Conservation (phyloP, 2,113 vertebrate genomes). For the Dendrocopos noguchii region DNA sequence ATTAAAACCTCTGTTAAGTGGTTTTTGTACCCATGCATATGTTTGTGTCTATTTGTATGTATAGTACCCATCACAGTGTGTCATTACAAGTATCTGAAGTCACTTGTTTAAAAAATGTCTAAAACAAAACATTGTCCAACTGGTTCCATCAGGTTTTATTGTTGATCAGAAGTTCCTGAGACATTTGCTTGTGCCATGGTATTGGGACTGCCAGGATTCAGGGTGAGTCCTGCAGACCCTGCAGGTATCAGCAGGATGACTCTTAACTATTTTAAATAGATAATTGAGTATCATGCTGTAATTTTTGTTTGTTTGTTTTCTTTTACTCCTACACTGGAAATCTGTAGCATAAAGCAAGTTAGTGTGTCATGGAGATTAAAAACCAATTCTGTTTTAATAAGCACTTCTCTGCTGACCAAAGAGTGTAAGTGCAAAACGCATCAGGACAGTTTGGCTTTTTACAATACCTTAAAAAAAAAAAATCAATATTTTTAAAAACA, state of each 20-base stretch:
- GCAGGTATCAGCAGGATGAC: background rate
- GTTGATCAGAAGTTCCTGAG: background rate
- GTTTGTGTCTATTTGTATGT: background rate
- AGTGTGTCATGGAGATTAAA: background rate
- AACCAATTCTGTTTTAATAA: background rate
- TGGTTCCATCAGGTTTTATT: background rate
- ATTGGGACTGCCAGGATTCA: background rate
- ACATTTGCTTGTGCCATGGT: background rate
- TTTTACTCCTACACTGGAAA: background rate
- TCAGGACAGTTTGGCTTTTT: rapidly evolving
- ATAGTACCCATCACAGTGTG: background rate
- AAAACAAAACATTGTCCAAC: background rate
- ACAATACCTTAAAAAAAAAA: background rate
- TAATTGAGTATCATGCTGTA: background rate
- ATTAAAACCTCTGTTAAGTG: background rate
- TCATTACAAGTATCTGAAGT: background rate
- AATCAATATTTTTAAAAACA: background rate
- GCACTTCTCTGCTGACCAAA: background rate
- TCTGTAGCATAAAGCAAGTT: background rate
- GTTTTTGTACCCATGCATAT: background rate
- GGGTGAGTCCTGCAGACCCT: background rate
- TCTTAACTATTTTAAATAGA: background rate
- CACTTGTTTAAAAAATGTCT: background rate
- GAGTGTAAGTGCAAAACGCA: background rate
- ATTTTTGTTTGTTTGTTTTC: background rate